phyloP scores from a whole-genome alignment of 2,113 vertebrate genomes.

The Psilopsiagon aymara region DNA sequence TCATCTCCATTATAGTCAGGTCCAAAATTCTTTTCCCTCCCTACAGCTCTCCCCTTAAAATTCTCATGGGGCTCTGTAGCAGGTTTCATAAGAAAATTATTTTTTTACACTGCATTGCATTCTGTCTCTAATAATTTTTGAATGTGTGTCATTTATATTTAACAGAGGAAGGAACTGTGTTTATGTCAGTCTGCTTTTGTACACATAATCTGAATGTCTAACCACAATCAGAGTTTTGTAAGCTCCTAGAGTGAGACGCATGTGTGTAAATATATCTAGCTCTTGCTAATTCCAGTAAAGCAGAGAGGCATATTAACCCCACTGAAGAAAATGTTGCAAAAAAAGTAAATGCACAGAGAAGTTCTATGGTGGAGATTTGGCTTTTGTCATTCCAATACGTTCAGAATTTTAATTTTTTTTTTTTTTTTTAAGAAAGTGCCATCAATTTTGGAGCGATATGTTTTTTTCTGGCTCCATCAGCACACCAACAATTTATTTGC shows the following conservation, averaged over 20 bases:
- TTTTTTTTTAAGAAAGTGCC: neutral
- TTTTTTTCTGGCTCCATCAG: neutral
- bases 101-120: neutral
- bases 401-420: neutral
- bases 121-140: neutral
- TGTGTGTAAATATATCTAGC: neutral
- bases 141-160: neutral
- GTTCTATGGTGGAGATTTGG: neutral
- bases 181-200: neutral
- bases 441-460: accelerated
- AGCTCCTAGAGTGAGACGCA: neutral
- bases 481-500: neutral
- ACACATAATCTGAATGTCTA: neutral
- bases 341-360: neutral
- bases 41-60: neutral
- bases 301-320: neutral
- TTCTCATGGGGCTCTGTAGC: neutral
- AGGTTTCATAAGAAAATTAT: neutral
- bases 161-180: neutral
- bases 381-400: neutral
- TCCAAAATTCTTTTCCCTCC: neutral
- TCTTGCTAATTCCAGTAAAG: neutral
- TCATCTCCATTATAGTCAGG: neutral
- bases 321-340: neutral
- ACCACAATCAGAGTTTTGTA: neutral